Base-by-base conservation (phyloP, 2,888 invertebrate species). In the Branchipolynoe longqiensis region DNA sequence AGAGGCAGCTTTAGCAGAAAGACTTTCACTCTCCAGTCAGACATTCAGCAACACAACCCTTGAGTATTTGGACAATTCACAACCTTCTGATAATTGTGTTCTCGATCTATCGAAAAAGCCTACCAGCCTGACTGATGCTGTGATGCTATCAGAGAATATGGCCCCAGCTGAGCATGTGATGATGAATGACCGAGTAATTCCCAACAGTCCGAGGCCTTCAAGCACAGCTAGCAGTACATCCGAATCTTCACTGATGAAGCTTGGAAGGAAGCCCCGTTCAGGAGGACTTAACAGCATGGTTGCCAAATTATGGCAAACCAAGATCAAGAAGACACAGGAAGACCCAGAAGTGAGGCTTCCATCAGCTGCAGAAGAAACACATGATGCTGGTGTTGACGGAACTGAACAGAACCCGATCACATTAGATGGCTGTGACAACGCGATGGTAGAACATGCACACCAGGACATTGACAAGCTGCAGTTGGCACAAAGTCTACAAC, bases 261-360 rank as follows among this genome's bases (percentile, higher is more conserved):
- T 40, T 22, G 31, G 56, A 18, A 74, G 56, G 36, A 84, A 59
- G 56, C 18, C 48, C 6, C 58, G 25, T 6, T 73, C 78, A 38
- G 69, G 73, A n/a, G 87, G 85, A 25, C 83, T 88, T 14, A 86
- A 62, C 74, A 84, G 83, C 36, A 87, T 86, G 85, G 87, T 88
- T 14, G 88, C 86, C 31, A 86, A 84, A 38, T 62, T 88, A 33
- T 88, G 88, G 88, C 82, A 88, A 54, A 87, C 62, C n/a, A 88
- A 87, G 73, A 87, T 86, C 31, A 81, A 83, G 48, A 56, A 8
- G 8, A 78, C 78, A 18, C 41, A 78, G 22, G 78, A 78, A 18
- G 69, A 69, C 36, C 12, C 14, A 12, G 69, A 69, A 12, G 69
- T 69, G 69, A 31, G 33, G 8, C 28, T 2, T 4, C 18, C n/a